A percentile compares a stretch with the other conserved stretches of the same genome.
phyloP scores from a whole-genome alignment of 2,113 vertebrate species.

The Symphodus melops region DNA sequence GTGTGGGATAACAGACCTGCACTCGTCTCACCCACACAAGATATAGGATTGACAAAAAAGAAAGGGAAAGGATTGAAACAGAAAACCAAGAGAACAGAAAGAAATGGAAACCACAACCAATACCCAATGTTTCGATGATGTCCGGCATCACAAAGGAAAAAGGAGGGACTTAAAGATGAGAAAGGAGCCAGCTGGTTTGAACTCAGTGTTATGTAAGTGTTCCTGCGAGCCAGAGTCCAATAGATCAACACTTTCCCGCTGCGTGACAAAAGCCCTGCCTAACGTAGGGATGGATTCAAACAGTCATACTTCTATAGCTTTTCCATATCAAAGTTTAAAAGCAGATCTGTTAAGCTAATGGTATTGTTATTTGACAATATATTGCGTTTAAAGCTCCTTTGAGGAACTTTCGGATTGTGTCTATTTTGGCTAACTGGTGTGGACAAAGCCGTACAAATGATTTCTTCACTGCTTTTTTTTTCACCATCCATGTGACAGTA shows the following conservation, averaged over 20 bases:
- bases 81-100: background rate
- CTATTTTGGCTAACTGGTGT: too few relatives aligned
- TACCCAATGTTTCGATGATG: constrained; percentile 50
- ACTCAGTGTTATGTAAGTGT: constrained; percentile 70
- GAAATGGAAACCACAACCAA: constrained; percentile 20
- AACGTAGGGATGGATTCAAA: constrained; percentile 27
- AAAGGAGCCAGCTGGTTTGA: constrained; percentile 67
- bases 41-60: background rate
- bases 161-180: constrained; percentile 45
- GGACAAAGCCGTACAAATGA: too few relatives aligned
- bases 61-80: background rate
- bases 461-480: too few relatives aligned
- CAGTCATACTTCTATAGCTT: background rate
- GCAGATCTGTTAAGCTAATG: background rate
- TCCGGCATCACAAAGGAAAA: constrained; percentile 40
- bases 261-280: constrained; percentile 36
- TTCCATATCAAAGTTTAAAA: constrained; percentile 4
- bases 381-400: too few relatives aligned
- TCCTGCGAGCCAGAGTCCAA: constrained; percentile 52
- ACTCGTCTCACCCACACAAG: background rate
- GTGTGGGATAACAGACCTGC: constrained; percentile 10
- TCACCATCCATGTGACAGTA: too few relatives aligned
- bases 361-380: background rate
- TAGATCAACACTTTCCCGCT: constrained; percentile 42
- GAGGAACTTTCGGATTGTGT: too few relatives aligned